phyloP scores from a whole-genome alignment of 2,113 vertebrate species.

The Melospiza melodia region DNA sequence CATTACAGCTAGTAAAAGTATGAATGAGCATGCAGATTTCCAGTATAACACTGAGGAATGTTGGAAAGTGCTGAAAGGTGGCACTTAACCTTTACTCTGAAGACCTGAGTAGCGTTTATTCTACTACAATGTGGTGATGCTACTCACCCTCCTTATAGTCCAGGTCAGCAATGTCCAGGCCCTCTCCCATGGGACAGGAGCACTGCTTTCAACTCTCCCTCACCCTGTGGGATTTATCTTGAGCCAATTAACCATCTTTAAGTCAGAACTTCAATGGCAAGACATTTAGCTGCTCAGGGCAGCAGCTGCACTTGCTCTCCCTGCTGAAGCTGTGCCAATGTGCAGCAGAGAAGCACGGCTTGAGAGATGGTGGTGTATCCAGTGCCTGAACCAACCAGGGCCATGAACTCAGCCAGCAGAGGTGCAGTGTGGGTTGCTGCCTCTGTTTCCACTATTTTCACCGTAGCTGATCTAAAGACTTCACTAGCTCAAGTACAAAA shows the following conservation, averaged over 20 bases:
- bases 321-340: background rate
- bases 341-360: background rate
- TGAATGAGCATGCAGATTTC: background rate
- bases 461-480: background rate
- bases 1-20: background rate
- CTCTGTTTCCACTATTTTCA: background rate
- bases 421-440: background rate
- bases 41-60: background rate
- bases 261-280: background rate
- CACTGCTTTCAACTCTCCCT: background rate
- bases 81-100: background rate
- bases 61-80: background rate
- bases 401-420: background rate
- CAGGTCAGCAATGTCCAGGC: background rate
- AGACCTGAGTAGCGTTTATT: background rate
- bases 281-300: background rate
- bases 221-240: background rate
- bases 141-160: accelerated
- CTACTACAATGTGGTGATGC: accelerated
- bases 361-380: accelerated
- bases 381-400: background rate
- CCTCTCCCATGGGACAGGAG: background rate
- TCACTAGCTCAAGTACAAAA: background rate
- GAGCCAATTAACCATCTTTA: background rate
- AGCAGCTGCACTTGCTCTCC: background rate